A percentile compares a stretch with the other conserved stretches of the same genome.
These are phyloP conservation scores for Himantopus leucocephalus DNA, from an alignment of 2,113 vertebrate species.

Conservation along the genomic window DNA sequence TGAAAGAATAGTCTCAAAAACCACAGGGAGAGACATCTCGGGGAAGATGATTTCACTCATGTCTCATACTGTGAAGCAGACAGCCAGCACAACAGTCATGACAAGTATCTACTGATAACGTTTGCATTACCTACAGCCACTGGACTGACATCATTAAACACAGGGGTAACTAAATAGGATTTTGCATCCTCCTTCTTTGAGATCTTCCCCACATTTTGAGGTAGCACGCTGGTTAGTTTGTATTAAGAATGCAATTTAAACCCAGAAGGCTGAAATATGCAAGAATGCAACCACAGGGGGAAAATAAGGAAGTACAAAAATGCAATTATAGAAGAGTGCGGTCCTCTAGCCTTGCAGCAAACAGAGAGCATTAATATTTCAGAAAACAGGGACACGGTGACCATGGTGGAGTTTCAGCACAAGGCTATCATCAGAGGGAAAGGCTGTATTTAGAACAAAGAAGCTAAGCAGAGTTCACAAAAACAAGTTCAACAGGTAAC, in stretches of 20 bases:
- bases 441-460: not conserved
- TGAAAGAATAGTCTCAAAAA: not conserved
- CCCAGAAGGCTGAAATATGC: not conserved
- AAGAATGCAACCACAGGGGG: not conserved
- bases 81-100: not conserved
- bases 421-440: not conserved
- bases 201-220: not conserved
- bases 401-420: not conserved
- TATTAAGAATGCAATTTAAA: not conserved
- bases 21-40: not conserved
- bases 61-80: not conserved
- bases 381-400: not conserved
- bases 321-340: not conserved
- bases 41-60: not conserved
- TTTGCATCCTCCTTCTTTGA: not conserved
- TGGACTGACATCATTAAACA: not conserved
- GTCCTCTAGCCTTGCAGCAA: not conserved
- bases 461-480: not conserved
- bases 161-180: not conserved
- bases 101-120: not conserved
- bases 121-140: not conserved
- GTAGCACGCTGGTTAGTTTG: not conserved
- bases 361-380: constrained; percentile 13
- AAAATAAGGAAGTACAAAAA: not conserved
- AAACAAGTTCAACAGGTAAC: constrained; percentile 35